Evolutionary conservation across 1,140 invertebrate genomes (phyloP).

Genomic region (Drosophila tsacasi): DNA sequence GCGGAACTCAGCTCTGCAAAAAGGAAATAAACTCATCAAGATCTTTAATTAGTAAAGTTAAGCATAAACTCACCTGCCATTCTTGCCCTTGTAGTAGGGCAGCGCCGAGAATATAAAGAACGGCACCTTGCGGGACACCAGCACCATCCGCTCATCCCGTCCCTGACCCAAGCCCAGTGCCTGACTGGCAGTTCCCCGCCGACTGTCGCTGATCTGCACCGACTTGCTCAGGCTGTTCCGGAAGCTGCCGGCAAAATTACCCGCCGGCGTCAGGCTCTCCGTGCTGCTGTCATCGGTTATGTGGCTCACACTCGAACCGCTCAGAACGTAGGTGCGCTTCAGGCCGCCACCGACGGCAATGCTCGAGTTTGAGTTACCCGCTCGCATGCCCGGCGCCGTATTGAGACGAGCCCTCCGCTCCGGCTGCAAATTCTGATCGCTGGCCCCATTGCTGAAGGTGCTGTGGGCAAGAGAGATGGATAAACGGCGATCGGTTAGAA

Average conservation of each 20-base stretch:
- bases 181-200: constrained; percentile 36
- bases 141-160: constrained; percentile 90
- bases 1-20: constrained; percentile 89
- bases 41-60: neutral
- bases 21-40: neutral
- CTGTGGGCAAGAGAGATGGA: constrained; percentile 40
- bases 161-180: constrained; percentile 40
- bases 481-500: constrained; percentile 48
- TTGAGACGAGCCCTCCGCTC: constrained; percentile 79
- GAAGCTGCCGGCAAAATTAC: constrained; percentile 82
- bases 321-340: constrained; percentile 75
- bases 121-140: constrained; percentile 90
- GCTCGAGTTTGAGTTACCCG: constrained; percentile 35
- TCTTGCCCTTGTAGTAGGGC: constrained; percentile 91
- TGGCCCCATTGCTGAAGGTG: constrained; percentile 83
- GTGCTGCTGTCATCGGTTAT: constrained; percentile 83
- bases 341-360: constrained; percentile 55
- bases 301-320: constrained; percentile 77
- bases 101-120: constrained; percentile 93
- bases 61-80: constrained; percentile 87
- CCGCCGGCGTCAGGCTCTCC: constrained; percentile 78
- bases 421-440: constrained; percentile 71
- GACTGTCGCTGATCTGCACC: constrained; percentile 86
- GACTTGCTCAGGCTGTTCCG: constrained; percentile 86
- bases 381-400: constrained; percentile 80